A percentile compares a stretch with the other conserved stretches of the same genome.
Evolutionary conservation across 2,797 vertebrate genomes (phyloP).

Genomic region (Scleropages formosus): DNA sequence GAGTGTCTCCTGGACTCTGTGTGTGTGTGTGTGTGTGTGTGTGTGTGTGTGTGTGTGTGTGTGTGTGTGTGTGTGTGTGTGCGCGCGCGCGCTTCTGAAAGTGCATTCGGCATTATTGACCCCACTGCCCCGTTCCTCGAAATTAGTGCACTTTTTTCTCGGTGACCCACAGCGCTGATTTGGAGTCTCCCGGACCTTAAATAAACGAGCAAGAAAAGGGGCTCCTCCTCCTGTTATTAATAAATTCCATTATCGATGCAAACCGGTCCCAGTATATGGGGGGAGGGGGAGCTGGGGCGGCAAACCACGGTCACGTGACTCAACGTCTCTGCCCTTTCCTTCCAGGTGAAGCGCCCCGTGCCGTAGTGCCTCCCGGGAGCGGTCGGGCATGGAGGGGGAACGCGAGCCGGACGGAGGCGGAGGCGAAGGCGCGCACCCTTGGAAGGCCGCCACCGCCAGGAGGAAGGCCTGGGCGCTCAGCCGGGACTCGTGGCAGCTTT

Average conservation of each 20-base stretch:
- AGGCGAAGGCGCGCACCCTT: slow-evolving; percentile 45
- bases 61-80: too few relatives aligned
- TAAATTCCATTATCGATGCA: neutral
- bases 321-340: slow-evolving; percentile 6
- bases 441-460: slow-evolving; percentile 66
- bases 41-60: too few relatives aligned
- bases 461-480: slow-evolving; percentile 81
- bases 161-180: neutral
- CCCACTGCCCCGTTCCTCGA: neutral
- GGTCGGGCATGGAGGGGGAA: slow-evolving; percentile 57
- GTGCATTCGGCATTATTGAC: neutral
- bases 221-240: neutral
- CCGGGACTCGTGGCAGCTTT: slow-evolving; percentile 79
- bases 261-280: neutral
- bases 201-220: neutral
- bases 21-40: too few relatives aligned
- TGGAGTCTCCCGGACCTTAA: neutral
- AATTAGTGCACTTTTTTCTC: neutral
- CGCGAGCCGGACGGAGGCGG: slow-evolving; percentile 48
- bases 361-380: slow-evolving; percentile 33
- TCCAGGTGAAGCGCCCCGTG: slow-evolving; percentile 37
- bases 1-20: neutral
- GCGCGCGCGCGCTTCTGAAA: neutral
- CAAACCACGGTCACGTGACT: slow-evolving; percentile 1
- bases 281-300: too few relatives aligned